Percentiles rank a stretch among this genome's conserved stretches.
Conservation (phyloP, 2,113 vertebrate species). For the Numida meleagris region DNA sequence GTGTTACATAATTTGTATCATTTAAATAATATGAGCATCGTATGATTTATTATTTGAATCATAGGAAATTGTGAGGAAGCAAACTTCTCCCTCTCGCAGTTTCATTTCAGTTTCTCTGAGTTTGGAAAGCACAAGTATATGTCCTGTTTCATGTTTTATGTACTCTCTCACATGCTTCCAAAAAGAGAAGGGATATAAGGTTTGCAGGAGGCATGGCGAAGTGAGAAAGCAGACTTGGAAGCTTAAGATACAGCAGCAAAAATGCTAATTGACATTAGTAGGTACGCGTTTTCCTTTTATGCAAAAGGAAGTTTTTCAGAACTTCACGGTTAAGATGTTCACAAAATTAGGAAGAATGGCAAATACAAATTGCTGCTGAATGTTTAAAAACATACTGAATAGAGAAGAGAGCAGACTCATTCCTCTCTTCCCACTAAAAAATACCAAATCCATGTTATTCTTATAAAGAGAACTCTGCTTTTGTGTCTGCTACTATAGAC, state of each 20-base stretch:
- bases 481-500: not conserved
- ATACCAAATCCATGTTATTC: not conserved
- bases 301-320: not conserved
- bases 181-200: slow-evolving; percentile 79
- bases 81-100: not conserved
- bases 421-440: not conserved
- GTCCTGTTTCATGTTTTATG: no score
- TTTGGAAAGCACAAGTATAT: not conserved
- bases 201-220: slow-evolving; percentile 81
- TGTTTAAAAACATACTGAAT: not conserved
- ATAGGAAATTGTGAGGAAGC: not conserved
- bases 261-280: not conserved
- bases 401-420: not conserved
- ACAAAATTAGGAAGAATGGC: not conserved
- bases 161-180: slow-evolving; percentile 58
- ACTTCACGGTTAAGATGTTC: not conserved
- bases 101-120: slow-evolving; percentile 13
- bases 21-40: not conserved
- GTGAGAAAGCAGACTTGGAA: slow-evolving; percentile 78
- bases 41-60: not conserved
- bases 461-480: not conserved
- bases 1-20: not conserved
- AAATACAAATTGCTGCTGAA: not conserved
- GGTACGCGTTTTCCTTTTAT: not conserved
- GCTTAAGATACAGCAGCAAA: slow-evolving; percentile 62